These are phyloP conservation scores for Athalia rosae DNA, from an alignment of 2,888 invertebrate species.

Conservation along the genomic window DNA sequence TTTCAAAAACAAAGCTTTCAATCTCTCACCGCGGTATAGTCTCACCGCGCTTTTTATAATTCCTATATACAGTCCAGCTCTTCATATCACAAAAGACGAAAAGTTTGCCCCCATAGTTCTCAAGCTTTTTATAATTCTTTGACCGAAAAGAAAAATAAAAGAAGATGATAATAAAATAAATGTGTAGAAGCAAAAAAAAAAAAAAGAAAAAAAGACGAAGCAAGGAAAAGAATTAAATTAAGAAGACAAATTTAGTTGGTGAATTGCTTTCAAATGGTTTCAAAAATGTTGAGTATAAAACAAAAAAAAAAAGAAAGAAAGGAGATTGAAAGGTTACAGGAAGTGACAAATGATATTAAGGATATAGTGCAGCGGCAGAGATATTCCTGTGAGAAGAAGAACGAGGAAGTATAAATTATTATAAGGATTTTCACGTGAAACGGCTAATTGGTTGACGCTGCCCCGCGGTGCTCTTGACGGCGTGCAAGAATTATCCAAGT, in stretches of 20 bases:
- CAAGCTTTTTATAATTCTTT: no score
- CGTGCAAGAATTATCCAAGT: slow-evolving; percentile 18
- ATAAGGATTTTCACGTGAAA: slow-evolving; percentile 22
- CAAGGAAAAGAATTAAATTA: slow-evolving; percentile 11
- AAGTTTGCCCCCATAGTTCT: no score
- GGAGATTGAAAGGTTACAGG: not conserved
- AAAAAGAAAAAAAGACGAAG: no score
- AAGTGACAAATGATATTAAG: slow-evolving; percentile 28
- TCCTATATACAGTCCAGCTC: not conserved
- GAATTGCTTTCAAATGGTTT: slow-evolving; percentile 24
- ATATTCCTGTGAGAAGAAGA: slow-evolving; percentile 15
- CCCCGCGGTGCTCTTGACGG: not conserved
- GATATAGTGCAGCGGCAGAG: not conserved
- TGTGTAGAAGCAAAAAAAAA: no score
- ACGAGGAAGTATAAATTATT: slow-evolving; percentile 27
- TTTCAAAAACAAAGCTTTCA: slow-evolving; percentile 35
- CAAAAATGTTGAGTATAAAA: not conserved
- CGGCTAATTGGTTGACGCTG: slow-evolving; percentile 18
- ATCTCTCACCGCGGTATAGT: slow-evolving; percentile 13
- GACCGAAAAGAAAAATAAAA: no score
- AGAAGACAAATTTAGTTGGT: slow-evolving; percentile 44
- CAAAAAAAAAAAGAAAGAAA: not conserved
- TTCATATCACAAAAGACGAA: not conserved
- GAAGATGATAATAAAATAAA: no score
- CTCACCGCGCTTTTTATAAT: not conserved